Base-by-base conservation (phyloP, 2,113 vertebrate genomes). In the Aplodontia rufa region DNA sequence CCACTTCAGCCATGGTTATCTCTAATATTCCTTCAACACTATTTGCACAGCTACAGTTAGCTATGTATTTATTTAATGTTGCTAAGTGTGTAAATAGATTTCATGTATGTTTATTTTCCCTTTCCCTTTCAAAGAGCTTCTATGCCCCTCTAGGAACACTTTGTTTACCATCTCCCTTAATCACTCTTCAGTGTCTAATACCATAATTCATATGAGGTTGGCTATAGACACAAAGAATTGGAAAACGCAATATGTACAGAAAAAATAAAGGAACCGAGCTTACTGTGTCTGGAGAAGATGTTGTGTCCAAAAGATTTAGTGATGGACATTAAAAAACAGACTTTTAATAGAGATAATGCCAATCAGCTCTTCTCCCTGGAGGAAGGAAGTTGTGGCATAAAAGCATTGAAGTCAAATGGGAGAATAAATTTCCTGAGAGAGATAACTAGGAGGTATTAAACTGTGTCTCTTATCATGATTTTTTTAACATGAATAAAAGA, bases 221-320 rank as follows among this genome's bases (percentile, higher is more conserved):
- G 55, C 92, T 69, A 55, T 28, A 91, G 90, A 90, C 68, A 60
- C n/a, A 62, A 82, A 93, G 60, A 78, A 91, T 32, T 97, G 62
- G 87, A 88, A 97, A 93, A 85, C 66, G 72, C 66, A 94, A 79
- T 85, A 68, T 45, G 90, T 60, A 64, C 72, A 58, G 85, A 72
- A 72, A 92, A 94, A 92, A 93, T 86, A 95, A 95, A 93, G 60
- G 37, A 81, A 62, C 45, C 24, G 32, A 88, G 92, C 19, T 83
- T 90, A 82, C 66, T 93, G 37, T 87, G 60, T 97, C 85, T 92
- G 87, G 90, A 93, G 74, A 95, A 96, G 78, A 95, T 92, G 82
- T 42, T 90, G 26, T 74, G 55, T 85, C 74, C 90, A 87, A 69
- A 91, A 96, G 84, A 97, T 79, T 95, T 75, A 96, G 40, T 76